These are phyloP conservation scores for Suricata suricatta DNA, from an alignment of 2,113 vertebrate species.

Conservation along the genomic window DNA sequence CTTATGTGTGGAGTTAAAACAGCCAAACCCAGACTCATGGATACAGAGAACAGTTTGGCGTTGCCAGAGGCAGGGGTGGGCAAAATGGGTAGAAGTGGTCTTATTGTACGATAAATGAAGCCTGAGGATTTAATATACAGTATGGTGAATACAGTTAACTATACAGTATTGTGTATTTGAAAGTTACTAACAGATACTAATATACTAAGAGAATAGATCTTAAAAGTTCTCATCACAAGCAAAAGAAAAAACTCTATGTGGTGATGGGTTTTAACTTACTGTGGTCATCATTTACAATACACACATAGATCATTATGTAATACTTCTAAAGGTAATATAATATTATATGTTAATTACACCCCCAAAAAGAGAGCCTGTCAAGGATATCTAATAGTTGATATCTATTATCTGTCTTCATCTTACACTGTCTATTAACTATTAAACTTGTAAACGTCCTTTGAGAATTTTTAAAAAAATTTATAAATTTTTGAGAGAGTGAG, in stretches of 20 bases:
- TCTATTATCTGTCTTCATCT: too few relatives aligned
- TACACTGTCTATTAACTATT: neutral
- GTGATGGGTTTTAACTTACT: neutral
- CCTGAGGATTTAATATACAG: neutral
- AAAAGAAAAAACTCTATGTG: neutral
- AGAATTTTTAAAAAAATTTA: neutral
- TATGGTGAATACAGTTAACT: neutral
- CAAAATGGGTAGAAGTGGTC: neutral
- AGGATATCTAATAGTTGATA: neutral
- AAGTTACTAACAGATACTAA: neutral
- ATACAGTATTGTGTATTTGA: neutral
- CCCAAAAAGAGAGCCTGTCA: neutral
- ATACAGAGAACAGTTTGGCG: neutral
- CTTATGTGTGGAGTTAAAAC: neutral
- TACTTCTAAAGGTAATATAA: neutral
- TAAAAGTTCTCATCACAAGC: neutral
- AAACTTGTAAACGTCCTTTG: neutral
- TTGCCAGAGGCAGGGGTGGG: neutral
- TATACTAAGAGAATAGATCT: neutral
- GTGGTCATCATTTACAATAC: neutral
- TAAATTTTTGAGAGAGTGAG: too few relatives aligned
- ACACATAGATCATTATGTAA: neutral
- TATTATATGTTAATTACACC: neutral
- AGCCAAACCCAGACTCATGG: neutral
- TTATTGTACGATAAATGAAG: neutral